Evolutionary conservation across 2,797 vertebrate species (phyloP), one percentile per base, ranked within the genome.

Genomic region (Pagetopsis macropterus): DNA sequence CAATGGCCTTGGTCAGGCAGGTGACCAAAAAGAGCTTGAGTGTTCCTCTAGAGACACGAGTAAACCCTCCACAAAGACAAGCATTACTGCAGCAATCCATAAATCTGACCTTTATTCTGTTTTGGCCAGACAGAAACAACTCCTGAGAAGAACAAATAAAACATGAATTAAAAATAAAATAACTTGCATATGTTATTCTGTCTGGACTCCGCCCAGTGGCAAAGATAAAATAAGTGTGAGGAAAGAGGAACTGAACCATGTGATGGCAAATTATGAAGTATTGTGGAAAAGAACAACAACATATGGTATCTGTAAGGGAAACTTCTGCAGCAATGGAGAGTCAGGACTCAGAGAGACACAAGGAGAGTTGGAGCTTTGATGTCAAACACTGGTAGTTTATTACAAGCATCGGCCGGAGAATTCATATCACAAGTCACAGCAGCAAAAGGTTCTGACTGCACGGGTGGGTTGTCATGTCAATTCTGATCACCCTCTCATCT

Each of bases 91-190:
- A 65, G 70, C 71, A 74, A 80, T 72, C 78, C 46, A 55, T 79
- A 79, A 81, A 27, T 81, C 66, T 72, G 63, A 57, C 57, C 61
- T 82, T 85, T 71, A 80, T 69, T 70, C 69, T 78, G 62, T 14
- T 64, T 70, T 57, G 76, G 54, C 74, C 54, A 78, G 58, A 79
- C 11, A 10, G 50, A 67, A 58, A 64, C 52, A 40, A 60, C 41
- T 33, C 19, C 44, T 46, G 33, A 37, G 12, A 13, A 21, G 2
- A 9, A 21, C 21, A n/a, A n/a, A 16, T 10, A 65, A 63, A n/a
- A 48, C 11, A 63, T 9, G 7, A 37, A 37, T 37, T 10, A 13
- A 49, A 50, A 19, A 40, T 4, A 40, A 56, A 19, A 37, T 65
- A 21, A 5, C 9, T 60, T 58, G 57, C 15, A 78, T 73, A 50